These are phyloP conservation scores for Halictus rubicundus DNA, from an alignment of 1,140 invertebrate species.

Conservation along the genomic window DNA sequence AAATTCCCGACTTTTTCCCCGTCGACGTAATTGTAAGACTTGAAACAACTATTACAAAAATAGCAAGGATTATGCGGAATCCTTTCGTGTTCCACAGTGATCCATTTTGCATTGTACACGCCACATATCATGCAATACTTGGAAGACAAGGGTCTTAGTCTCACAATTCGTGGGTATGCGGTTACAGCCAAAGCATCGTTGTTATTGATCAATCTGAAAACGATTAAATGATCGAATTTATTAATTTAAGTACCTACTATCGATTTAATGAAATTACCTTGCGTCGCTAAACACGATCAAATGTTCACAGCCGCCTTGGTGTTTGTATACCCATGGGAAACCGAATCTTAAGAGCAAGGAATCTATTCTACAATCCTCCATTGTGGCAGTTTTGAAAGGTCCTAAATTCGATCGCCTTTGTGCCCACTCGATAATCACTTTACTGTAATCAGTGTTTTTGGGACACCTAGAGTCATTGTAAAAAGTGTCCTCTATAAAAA, in stretches of 20 bases:
- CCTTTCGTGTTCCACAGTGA: conserved; percentile 81
- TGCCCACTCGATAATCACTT: conserved; percentile 85
- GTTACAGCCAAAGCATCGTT: conserved; percentile 77
- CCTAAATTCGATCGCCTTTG: conserved; percentile 78
- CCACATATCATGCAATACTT: conserved; percentile 82
- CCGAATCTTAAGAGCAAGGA: conserved; percentile 86
- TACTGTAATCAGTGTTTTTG: conserved; percentile 84
- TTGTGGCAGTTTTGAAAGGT: conserved; percentile 81
- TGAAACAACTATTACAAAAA: conserved; percentile 85
- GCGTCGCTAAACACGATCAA: conserved; percentile 89
- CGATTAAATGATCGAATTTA: background rate
- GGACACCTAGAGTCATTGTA: conserved; percentile 86
- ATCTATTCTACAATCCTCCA: conserved; percentile 84
- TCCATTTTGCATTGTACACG: conserved; percentile 81
- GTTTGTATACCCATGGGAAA: conserved; percentile 90
- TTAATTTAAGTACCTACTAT: background rate
- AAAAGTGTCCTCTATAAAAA: conserved; percentile 90
- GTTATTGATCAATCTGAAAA: conserved; percentile 80
- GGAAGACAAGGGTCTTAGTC: conserved; percentile 74
- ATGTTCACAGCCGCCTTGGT: conserved; percentile 95
- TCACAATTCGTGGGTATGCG: conserved; percentile 81
- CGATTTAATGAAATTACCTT: conserved; percentile 74
- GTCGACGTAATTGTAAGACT: conserved; percentile 84
- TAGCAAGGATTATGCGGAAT: conserved; percentile 85
- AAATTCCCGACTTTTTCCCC: conserved; percentile 79